These are phyloP conservation scores for Blastobasis adustella DNA, from an alignment of 2,888 invertebrate genomes.

Conservation along the genomic window DNA sequence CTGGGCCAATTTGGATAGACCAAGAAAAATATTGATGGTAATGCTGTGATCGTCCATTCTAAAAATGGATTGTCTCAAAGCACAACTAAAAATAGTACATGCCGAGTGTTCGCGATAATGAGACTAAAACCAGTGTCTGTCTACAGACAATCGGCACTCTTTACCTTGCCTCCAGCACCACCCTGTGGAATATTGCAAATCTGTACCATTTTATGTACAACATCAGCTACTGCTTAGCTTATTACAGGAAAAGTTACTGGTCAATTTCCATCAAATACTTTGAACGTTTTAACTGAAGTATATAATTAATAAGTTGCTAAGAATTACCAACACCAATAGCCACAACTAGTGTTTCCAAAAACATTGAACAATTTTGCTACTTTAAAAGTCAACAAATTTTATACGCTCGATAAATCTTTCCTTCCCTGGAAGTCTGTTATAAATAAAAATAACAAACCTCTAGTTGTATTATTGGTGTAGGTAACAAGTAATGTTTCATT, in stretches of 20 bases:
- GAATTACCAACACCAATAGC: too few species aligned
- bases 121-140: conserved; percentile 34
- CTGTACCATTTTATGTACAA: conserved; percentile 19
- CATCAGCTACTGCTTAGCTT: too few species aligned
- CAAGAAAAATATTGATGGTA: conserved; percentile 20
- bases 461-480: too few species aligned
- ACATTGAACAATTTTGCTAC: too few species aligned
- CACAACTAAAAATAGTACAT: conserved; percentile 42
- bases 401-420: neutral
- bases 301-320: too few species aligned
- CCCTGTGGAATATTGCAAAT: conserved; percentile 61
- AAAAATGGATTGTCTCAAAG: conserved; percentile 35
- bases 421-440: too few species aligned
- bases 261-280: too few species aligned
- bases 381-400: neutral
- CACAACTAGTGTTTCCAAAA: too few species aligned
- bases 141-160: conserved; percentile 26
- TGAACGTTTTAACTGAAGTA: too few species aligned
- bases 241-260: too few species aligned
- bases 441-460: neutral
- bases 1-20: conserved; percentile 20
- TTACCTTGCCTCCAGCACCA: conserved; percentile 69
- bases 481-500: too few species aligned
- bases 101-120: conserved; percentile 40
- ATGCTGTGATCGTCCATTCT: conserved; percentile 33